phyloP scores from a whole-genome alignment of 2,888 invertebrate species.

The Horisme vitalbata region DNA sequence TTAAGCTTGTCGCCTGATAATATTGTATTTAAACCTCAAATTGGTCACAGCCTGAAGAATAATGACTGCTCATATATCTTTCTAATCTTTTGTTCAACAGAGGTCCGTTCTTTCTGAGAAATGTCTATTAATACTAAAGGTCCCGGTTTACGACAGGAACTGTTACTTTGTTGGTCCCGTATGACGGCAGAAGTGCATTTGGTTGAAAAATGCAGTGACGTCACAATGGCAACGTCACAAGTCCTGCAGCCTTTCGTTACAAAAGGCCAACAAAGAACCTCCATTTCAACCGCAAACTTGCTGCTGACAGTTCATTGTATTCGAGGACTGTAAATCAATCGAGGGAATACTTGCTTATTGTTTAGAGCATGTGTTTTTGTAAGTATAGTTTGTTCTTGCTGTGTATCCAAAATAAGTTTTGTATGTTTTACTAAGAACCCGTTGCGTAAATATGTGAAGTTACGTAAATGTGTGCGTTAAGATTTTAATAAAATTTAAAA shows the following conservation, averaged over 20 bases:
- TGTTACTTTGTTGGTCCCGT: constrained; percentile 58
- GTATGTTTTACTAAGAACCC: too few relatives aligned
- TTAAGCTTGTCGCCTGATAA: constrained; percentile 47
- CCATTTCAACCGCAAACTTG: constrained; percentile 69
- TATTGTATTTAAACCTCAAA: constrained; percentile 73
- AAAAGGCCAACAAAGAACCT: constrained; percentile 66
- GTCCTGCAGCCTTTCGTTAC: constrained; percentile 60
- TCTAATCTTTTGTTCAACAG: constrained; percentile 59
- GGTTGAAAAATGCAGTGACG: constrained; percentile 69
- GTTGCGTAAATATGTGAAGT: too few relatives aligned
- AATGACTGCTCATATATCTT: constrained; percentile 69
- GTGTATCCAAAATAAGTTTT: too few relatives aligned
- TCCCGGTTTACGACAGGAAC: constrained; percentile 77
- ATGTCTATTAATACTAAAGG: constrained; percentile 56
- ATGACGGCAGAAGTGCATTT: constrained; percentile 76
- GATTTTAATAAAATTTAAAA: too few relatives aligned
- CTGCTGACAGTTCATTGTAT: constrained; percentile 61
- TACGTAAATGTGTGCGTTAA: too few relatives aligned
- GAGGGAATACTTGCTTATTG: constrained; percentile 6
- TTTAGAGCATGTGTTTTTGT: neutral
- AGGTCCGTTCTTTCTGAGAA: constrained; percentile 69
- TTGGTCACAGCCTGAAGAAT: constrained; percentile 65
- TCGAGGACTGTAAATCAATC: constrained; percentile 55
- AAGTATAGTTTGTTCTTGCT: too few relatives aligned
- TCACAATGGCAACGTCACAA: constrained; percentile 63